phyloP scores from a whole-genome alignment of 2,113 vertebrate species.

The Zapornia atra region DNA sequence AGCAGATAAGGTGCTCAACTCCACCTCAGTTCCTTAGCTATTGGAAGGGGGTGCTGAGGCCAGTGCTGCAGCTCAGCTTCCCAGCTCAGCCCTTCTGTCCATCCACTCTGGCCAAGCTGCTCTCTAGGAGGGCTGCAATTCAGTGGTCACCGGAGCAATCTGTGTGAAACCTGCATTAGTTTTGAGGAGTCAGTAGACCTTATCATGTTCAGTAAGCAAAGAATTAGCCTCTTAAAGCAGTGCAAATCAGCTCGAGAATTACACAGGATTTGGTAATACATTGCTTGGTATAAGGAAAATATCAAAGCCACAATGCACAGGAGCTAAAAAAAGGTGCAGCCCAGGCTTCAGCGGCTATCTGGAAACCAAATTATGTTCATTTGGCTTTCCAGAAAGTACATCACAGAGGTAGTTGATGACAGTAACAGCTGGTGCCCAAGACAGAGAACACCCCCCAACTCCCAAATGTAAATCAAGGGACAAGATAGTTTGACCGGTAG shows the following conservation, averaged over 20 bases:
- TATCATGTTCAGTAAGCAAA: not conserved
- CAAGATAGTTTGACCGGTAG: not conserved
- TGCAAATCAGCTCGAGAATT: not conserved
- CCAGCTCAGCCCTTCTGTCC: not conserved
- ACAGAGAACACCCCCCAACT: not conserved
- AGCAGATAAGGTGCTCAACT: not conserved
- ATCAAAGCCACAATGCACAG: not conserved
- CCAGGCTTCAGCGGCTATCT: not conserved
- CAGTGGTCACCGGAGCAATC: not conserved
- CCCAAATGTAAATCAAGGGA: not conserved
- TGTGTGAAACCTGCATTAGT: not conserved
- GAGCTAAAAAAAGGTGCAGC: not conserved
- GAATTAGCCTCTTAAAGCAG: not conserved
- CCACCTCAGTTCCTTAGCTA: not conserved
- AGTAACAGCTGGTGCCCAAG: not conserved
- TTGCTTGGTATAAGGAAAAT: not conserved
- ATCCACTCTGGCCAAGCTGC: not conserved
- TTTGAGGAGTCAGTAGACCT: not conserved
- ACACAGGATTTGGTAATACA: not conserved
- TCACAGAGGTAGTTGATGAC: not conserved
- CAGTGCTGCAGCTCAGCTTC: accelerated
- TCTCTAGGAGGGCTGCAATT: not conserved
- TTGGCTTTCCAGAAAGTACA: not conserved
- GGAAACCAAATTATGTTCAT: not conserved
- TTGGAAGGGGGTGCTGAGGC: not conserved